A percentile compares a stretch with the other conserved stretches of the same genome.
These are phyloP conservation scores for Megalonaias nervosa DNA, from an alignment of 1,140 invertebrate genomes.

Conservation along the genomic window DNA sequence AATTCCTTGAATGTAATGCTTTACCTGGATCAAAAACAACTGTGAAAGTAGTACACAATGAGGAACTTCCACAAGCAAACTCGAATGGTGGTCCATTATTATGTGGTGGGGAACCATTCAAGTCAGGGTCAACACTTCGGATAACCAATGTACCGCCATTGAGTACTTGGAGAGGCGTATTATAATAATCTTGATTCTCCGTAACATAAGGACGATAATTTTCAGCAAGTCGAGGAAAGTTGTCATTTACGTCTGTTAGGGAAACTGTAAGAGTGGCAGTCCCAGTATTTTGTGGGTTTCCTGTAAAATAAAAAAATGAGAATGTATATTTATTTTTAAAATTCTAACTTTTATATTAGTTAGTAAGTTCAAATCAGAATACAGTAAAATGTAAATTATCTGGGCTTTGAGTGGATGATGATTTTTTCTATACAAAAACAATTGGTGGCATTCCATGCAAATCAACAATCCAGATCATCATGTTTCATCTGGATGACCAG, in stretches of 20 bases:
- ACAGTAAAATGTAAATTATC: too few relatives aligned
- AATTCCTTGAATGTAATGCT: background rate
- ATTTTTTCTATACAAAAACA: too few relatives aligned
- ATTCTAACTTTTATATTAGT: background rate
- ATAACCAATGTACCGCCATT: too few relatives aligned
- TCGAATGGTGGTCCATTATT: slow-evolving; percentile 14
- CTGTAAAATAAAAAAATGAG: slow-evolving; percentile 46
- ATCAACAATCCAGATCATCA: too few relatives aligned
- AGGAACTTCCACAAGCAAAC: slow-evolving; percentile 5
- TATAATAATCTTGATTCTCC: too few relatives aligned
- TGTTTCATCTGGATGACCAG: too few relatives aligned
- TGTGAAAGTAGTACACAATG: slow-evolving; percentile 39
- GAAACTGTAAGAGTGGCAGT: slow-evolving; percentile 96
- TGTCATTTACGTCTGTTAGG: slow-evolving; percentile 97
- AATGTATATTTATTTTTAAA: slow-evolving; percentile 1
- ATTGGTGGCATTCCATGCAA: too few relatives aligned
- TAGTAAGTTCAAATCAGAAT: background rate
- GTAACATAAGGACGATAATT: slow-evolving; percentile 79
- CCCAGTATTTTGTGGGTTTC: slow-evolving; percentile 88
- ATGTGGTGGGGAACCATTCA: slow-evolving; percentile 38
- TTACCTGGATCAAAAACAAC: slow-evolving; percentile 33
- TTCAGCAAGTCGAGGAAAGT: slow-evolving; percentile 86
- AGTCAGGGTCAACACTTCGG: background rate
- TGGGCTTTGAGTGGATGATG: too few relatives aligned
- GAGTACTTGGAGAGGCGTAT: too few relatives aligned